These are phyloP conservation scores for Peromyscus polionotus DNA, from an alignment of 2,113 vertebrate species.

Conservation along the genomic window DNA sequence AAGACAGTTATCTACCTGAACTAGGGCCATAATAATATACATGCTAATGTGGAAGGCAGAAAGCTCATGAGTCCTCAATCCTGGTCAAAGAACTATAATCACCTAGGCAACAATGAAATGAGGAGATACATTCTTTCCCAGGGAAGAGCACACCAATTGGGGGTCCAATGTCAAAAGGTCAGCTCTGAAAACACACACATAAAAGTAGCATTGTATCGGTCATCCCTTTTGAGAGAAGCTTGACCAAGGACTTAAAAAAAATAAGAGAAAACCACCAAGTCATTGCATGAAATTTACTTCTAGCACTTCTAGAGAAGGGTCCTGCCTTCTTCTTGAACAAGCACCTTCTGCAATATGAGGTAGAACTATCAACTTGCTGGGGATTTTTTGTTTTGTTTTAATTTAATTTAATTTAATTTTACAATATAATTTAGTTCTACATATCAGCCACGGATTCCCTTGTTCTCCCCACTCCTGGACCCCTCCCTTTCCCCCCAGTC, in stretches of 20 bases:
- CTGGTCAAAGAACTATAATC: neutral
- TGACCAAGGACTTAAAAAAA: neutral
- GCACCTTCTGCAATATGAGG: neutral
- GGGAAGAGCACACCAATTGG: neutral
- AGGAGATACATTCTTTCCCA: neutral
- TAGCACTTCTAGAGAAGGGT: neutral
- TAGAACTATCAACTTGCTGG: neutral
- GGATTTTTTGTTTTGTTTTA: too few relatives aligned
- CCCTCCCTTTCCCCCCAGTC: too few relatives aligned
- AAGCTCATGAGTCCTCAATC: neutral
- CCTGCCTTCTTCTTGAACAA: neutral
- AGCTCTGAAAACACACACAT: neutral
- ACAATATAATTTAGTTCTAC: too few relatives aligned
- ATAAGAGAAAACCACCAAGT: neutral
- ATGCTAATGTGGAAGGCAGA: neutral
- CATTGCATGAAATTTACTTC: neutral
- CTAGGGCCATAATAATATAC: neutral
- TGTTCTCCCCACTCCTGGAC: too few relatives aligned
- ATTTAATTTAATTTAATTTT: too few relatives aligned
- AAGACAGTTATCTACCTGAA: neutral
- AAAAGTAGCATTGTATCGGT: too few relatives aligned
- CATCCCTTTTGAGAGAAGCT: too few relatives aligned
- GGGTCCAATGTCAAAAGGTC: neutral
- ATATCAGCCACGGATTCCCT: too few relatives aligned
- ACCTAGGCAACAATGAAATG: neutral